Conservation (phyloP, 2,113 vertebrate genomes). For the Jacana jacana region DNA sequence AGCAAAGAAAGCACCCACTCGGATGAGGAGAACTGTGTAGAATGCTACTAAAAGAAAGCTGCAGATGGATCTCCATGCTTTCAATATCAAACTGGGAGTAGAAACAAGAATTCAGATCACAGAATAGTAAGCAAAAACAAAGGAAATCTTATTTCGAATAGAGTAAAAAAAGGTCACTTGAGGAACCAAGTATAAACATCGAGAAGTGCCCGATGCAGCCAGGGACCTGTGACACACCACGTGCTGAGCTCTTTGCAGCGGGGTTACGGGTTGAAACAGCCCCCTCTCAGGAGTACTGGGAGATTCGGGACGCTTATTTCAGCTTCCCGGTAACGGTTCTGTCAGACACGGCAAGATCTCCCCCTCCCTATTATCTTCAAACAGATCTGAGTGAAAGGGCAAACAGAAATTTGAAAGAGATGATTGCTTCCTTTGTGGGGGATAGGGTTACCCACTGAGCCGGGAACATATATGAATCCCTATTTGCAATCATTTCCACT, state of each 20-base stretch:
- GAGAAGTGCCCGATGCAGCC: neutral
- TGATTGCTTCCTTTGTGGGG: conserved; percentile 81
- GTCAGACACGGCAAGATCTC: conserved; percentile 52
- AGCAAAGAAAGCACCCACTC: neutral
- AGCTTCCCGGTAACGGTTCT: conserved; percentile 1
- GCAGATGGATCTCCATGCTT: neutral
- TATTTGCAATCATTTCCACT: conserved; percentile 85
- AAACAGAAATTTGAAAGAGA: conserved; percentile 81
- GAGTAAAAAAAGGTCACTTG: neutral
- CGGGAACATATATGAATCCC: conserved; percentile 76
- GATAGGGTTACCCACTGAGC: conserved; percentile 76
- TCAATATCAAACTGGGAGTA: neutral
- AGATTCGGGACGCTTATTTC: neutral
- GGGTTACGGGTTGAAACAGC: neutral
- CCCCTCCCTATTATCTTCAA: conserved; percentile 73
- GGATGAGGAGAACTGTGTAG: rapidly evolving
- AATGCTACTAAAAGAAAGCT: neutral
- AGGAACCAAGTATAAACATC: neutral
- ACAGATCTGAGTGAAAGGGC: conserved; percentile 77
- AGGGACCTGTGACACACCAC: neutral
- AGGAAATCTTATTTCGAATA: neutral
- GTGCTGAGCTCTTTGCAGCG: neutral
- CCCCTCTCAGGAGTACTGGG: neutral
- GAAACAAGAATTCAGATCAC: neutral
- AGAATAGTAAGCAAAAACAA: neutral